A percentile compares a stretch with the other conserved stretches of the same genome.
Evolutionary conservation across 2,797 vertebrate species (phyloP).

Genomic region (Bryconaethiops microstoma): DNA sequence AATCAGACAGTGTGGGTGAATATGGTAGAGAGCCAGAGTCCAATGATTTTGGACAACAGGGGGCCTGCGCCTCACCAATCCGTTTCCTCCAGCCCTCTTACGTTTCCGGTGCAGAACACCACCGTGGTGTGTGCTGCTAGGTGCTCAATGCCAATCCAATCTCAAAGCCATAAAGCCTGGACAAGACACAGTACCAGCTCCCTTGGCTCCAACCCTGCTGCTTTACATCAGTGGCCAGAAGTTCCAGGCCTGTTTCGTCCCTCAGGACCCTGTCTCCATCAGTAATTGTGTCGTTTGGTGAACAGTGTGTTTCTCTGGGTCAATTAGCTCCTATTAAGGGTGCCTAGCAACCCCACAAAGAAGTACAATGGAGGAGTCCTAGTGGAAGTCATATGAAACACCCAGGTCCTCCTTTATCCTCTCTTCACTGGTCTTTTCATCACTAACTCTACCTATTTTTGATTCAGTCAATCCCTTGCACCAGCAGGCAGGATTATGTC

Average conservation of each 20-base stretch:
- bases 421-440: not conserved
- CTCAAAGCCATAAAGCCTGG: constrained; percentile 59
- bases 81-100: constrained; percentile 31
- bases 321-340: constrained; percentile 68
- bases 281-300: constrained; percentile 66
- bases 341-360: constrained; percentile 69
- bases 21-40: constrained; percentile 41
- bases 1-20: constrained; percentile 28
- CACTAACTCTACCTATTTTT: constrained; percentile 34
- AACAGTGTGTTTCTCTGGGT: constrained; percentile 60
- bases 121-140: constrained; percentile 38
- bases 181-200: constrained; percentile 35
- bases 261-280: constrained; percentile 52
- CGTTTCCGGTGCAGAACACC: constrained; percentile 47
- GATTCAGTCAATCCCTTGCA: constrained; percentile 49
- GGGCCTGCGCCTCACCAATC: constrained; percentile 28
- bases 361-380: constrained; percentile 48
- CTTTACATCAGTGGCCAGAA: constrained; percentile 7
- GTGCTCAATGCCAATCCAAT: constrained; percentile 56
- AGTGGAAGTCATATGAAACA: constrained; percentile 44
- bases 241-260: constrained; percentile 48
- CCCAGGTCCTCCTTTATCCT: constrained; percentile 31
- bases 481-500: constrained; percentile 53
- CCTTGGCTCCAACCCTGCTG: constrained; percentile 41
- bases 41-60: constrained; percentile 42